A percentile compares a stretch with the other conserved stretches of the same genome.
phyloP scores from a whole-genome alignment of 1,140 invertebrate species.

The Drosophila murphyi region DNA sequence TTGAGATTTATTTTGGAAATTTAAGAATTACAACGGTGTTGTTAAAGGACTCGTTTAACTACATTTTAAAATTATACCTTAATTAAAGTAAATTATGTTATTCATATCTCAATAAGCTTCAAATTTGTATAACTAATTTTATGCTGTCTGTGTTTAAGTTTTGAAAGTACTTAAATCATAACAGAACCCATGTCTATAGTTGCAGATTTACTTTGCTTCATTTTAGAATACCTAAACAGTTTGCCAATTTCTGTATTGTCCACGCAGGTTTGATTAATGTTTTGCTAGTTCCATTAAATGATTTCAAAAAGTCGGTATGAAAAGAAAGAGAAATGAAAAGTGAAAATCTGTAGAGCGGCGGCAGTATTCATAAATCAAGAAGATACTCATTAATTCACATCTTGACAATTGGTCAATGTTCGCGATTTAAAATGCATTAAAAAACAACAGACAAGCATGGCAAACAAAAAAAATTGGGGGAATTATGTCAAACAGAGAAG shows the following conservation, averaged over 20 bases:
- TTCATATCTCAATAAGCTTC: no score
- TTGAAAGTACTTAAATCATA: no score
- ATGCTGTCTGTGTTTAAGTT: no score
- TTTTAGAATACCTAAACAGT: no score
- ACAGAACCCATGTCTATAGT: no score
- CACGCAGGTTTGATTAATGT: conserved; percentile 54
- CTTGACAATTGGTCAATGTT: conserved; percentile 75
- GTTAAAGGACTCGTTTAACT: no score
- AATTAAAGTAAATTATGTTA: no score
- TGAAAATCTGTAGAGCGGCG: conserved; percentile 16
- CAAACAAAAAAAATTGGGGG: conserved; percentile 20
- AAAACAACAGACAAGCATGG: conserved; percentile 28
- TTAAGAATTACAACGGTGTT: no score
- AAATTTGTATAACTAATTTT: no score
- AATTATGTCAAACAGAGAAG: conserved; percentile 19
- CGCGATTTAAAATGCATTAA: conserved; percentile 74
- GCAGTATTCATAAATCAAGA: conserved; percentile 61
- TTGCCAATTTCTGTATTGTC: conserved; percentile 2
- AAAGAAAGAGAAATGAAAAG: conserved; percentile 31
- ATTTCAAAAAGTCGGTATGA: conserved; percentile 30
- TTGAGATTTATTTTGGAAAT: no score
- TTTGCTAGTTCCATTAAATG: conserved; percentile 42
- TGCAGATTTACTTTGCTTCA: no score
- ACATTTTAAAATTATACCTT: no score
- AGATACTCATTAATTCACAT: conserved; percentile 65